A percentile compares a stretch with the other conserved stretches of the same genome.
Evolutionary conservation across 2,113 vertebrate genomes (phyloP).

Genomic region (Amphilophus citrinellus): DNA sequence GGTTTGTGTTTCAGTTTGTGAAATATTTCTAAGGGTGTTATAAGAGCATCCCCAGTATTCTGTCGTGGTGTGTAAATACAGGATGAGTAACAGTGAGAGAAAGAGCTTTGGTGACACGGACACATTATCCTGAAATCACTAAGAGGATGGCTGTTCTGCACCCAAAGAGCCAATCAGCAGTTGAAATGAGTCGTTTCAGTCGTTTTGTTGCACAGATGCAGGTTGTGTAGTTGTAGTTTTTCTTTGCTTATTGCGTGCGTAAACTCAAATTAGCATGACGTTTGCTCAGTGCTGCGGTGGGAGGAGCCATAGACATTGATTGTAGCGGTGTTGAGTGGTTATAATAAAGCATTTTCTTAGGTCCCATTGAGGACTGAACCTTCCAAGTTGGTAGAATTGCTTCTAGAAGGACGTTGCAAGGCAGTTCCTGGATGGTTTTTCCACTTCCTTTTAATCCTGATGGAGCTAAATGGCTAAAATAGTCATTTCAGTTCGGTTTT

Average conservation of each 20-base stretch:
- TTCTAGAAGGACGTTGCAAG: not conserved
- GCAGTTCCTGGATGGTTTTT: not conserved
- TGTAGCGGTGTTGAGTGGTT: too few relatives aligned
- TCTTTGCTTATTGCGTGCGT: too few relatives aligned
- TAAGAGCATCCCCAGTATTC: not conserved
- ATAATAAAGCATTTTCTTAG: too few relatives aligned
- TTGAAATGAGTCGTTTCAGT: too few relatives aligned
- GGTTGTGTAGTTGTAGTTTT: too few relatives aligned
- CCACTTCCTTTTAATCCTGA: not conserved
- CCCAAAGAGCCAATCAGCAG: too few relatives aligned
- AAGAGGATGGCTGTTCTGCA: too few relatives aligned
- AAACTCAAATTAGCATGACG: too few relatives aligned
- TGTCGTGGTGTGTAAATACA: not conserved
- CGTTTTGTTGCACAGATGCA: too few relatives aligned
- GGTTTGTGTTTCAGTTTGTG: not conserved
- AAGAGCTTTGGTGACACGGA: not conserved
- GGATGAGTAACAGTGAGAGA: not conserved
- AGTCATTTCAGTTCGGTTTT: not conserved
- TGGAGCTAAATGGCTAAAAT: not conserved
- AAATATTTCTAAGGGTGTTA: not conserved
- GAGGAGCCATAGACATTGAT: too few relatives aligned
- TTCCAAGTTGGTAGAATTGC: not conserved
- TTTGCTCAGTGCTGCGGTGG: too few relatives aligned
- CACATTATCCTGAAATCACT: not conserved
- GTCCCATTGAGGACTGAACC: too few relatives aligned